These are phyloP conservation scores for Schmidtea mediterranea DNA, from an alignment of 1,140 invertebrate genomes.

Conservation along the genomic window DNA sequence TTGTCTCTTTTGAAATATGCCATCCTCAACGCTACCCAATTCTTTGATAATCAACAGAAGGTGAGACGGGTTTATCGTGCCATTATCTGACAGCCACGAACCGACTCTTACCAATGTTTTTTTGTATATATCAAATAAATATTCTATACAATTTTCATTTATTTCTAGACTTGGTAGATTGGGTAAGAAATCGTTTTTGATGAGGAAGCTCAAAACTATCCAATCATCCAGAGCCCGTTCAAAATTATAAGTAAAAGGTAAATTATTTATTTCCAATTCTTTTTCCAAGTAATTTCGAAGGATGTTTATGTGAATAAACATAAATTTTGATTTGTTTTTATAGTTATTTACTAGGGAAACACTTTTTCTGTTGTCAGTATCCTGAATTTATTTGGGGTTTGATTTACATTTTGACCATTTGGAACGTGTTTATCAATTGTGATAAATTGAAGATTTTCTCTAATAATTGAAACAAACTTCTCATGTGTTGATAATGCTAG, in stretches of 20 bases:
- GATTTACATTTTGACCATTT: slow-evolving; percentile 69
- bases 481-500: slow-evolving; percentile 83
- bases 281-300: slow-evolving; percentile 71
- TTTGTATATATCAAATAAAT: slow-evolving; percentile 74
- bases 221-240: slow-evolving; percentile 53
- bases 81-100: slow-evolving; percentile 81
- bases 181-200: slow-evolving; percentile 95
- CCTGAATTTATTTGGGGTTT: slow-evolving; percentile 76
- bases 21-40: slow-evolving; percentile 71
- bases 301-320: slow-evolving; percentile 48
- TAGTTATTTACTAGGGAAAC: background rate
- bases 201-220: slow-evolving; percentile 99
- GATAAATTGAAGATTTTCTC: slow-evolving; percentile 97
- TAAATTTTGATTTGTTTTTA: slow-evolving; percentile 15
- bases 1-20: slow-evolving; percentile 71
- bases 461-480: slow-evolving; percentile 61
- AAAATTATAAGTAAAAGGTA: slow-evolving; percentile 50
- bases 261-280: slow-evolving; percentile 56
- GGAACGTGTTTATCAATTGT: too few species aligned
- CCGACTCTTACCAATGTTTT: slow-evolving; percentile 40
- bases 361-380: slow-evolving; percentile 34
- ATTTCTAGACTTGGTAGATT: slow-evolving; percentile 94
- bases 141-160: slow-evolving; percentile 72
- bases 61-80: slow-evolving; percentile 59
- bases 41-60: slow-evolving; percentile 65